Conservation (phyloP, 1,140 invertebrate genomes). For the Teleogryllus occipitalis region DNA sequence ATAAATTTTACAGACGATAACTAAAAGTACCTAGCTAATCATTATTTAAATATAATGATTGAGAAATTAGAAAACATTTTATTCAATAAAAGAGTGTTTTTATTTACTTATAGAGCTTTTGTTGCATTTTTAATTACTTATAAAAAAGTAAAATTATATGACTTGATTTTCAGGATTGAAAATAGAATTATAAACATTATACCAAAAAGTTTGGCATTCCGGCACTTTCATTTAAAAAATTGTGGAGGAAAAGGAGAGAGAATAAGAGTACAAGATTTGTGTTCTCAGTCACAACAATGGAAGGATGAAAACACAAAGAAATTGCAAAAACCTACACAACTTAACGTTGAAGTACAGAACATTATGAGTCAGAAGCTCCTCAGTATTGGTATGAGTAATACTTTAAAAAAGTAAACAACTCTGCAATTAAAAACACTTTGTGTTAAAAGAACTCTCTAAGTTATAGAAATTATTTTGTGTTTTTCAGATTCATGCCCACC, state of each 20-base stretch:
- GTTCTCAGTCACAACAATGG: neutral
- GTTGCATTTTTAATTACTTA: no score
- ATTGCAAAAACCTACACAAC: neutral
- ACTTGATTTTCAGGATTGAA: neutral
- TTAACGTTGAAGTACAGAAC: neutral
- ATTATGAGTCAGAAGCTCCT: neutral
- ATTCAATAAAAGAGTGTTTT: no score
- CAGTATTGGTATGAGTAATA: neutral
- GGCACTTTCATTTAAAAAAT: neutral
- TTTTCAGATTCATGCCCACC: neutral
- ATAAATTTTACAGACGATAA: no score
- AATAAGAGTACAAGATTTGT: neutral
- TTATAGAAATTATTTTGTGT: neutral
- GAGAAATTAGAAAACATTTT: no score
- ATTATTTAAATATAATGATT: no score
- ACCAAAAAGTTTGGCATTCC: neutral
- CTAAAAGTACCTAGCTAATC: no score
- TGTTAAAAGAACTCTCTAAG: no score
- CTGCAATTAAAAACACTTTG: no score
- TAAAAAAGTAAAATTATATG: no score
- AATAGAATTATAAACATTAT: neutral
- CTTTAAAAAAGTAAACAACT: no score
- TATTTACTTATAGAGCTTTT: no score
- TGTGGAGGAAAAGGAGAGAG: neutral
- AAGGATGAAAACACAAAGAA: neutral